Percentiles rank a stretch among this genome's conserved stretches.
Conservation (phyloP, 37 sponge, comb jelly and placozoan genomes). For the Dysidea cf. avara region DNA sequence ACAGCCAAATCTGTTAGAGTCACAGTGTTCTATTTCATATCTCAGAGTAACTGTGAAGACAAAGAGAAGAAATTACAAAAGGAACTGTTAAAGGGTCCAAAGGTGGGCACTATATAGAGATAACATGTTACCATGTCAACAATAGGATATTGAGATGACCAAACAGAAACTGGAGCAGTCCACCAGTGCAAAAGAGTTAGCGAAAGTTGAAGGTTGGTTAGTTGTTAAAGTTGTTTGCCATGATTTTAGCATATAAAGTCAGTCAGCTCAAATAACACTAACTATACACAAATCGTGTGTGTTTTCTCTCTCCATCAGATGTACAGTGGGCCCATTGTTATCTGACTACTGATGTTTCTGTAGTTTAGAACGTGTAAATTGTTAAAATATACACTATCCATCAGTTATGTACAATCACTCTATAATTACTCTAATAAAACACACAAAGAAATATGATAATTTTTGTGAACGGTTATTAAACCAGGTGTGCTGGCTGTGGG, state of each 20-base stretch:
- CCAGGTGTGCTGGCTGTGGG: too few relatives aligned
- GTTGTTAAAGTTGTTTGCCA: too few relatives aligned
- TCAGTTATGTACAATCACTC: too few relatives aligned
- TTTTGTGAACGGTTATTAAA: too few relatives aligned
- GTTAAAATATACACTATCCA: too few relatives aligned
- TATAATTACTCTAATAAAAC: too few relatives aligned
- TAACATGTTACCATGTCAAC: too few relatives aligned
- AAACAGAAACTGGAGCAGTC: conserved; percentile 44
- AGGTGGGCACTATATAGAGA: not conserved
- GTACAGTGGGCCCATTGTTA: not conserved
- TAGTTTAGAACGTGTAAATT: not conserved
- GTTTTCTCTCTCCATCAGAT: not conserved
- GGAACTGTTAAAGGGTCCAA: conserved; percentile 61
- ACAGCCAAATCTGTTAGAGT: not conserved
- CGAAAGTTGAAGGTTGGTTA: conserved; percentile 60
- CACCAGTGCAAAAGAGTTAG: conserved; percentile 28
- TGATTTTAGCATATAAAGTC: too few relatives aligned
- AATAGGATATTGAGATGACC: conserved; percentile 13
- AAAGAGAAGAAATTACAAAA: conserved; percentile 73
- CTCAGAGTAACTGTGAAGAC: conserved; percentile 55
- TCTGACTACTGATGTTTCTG: not conserved
- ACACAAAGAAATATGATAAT: too few relatives aligned
- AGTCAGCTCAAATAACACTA: not conserved
- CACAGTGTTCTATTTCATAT: not conserved
- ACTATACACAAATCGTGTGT: not conserved